Evolutionary conservation across 2,113 vertebrate species (phyloP).

Genomic region (Callocephalon fimbriatum): DNA sequence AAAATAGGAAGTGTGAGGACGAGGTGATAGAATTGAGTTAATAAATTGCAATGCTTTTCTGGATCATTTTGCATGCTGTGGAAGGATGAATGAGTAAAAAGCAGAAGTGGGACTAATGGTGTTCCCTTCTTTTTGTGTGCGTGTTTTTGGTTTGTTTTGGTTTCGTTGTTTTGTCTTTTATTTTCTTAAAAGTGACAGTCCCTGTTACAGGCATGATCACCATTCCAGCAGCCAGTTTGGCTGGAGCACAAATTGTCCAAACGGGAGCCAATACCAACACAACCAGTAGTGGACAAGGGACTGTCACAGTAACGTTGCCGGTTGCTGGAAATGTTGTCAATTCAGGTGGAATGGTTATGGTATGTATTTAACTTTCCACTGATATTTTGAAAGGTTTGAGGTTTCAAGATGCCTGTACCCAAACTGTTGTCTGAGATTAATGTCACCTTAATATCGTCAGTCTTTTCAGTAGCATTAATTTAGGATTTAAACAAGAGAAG

Average conservation of each 20-base stretch:
- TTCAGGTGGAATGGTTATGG: slow-evolving; percentile 99
- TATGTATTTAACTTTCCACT: slow-evolving; percentile 73
- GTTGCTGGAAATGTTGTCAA: slow-evolving; percentile 97
- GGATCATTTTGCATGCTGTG: neutral
- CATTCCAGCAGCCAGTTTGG: slow-evolving; percentile 95
- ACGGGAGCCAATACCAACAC: slow-evolving; percentile 93
- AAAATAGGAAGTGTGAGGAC: neutral
- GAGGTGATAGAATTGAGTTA: neutral
- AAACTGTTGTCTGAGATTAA: neutral
- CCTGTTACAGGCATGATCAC: slow-evolving; percentile 97
- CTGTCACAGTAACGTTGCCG: slow-evolving; percentile 96
- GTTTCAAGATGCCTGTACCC: neutral
- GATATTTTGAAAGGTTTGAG: neutral
- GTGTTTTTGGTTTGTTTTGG: slow-evolving; percentile 38
- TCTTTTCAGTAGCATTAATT: neutral
- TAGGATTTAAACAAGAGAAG: neutral
- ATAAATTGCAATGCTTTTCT: neutral
- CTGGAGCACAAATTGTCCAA: slow-evolving; percentile 97
- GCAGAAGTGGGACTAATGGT: slow-evolving; percentile 79
- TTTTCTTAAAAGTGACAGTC: slow-evolving; percentile 87
- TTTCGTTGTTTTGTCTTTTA: slow-evolving; percentile 60
- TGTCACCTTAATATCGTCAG: accelerated
- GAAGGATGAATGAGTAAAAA: slow-evolving; percentile 47
- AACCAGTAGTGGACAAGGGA: slow-evolving; percentile 95
- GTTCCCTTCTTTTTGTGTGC: slow-evolving; percentile 80